Evolutionary conservation across 1,140 invertebrate species (phyloP), one percentile per base, ranked within the genome.

Genomic region (Zaprionus ghesquierei): DNA sequence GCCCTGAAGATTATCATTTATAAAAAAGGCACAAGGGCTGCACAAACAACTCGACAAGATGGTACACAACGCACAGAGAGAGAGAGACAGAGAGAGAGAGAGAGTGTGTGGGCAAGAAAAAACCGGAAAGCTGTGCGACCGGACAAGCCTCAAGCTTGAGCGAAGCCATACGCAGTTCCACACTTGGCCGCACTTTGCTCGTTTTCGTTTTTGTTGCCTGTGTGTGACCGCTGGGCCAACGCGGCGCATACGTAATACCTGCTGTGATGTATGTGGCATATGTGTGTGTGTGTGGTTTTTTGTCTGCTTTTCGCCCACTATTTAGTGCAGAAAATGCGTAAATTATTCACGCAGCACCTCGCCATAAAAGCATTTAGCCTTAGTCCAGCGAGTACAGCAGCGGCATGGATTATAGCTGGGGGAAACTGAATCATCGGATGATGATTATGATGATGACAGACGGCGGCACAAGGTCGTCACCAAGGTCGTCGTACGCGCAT

Each of bases 241-340:
- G 41, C 50, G 63, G 20, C 55, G 69, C 50, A 73, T 69, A 73
- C 64, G 64, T 61, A 73, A 73, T 73, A 49, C 23, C 49, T 22
- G 44, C 10, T 50, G 23, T 13, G 20, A 33, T 50, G 51, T 38
- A 25, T 22, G 23, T 38, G 71, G 33, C 49, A 63, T 69, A 51
- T 56, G 65, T 38, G 44, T 56, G 56, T 56, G 65, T 38, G 44
- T 56, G 41, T 18, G 53, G 29, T 4, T 13, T 35, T 35, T 35
- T 51, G 27, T 55, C 49, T 49, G 31, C 15, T 41, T 46, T 56
- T 76, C 79, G 79, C 70, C 82, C 69, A 71, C 79, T 82, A 89
- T 89, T 87, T 79, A 82, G 84, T 79, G 69, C 84, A 81, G 69
- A 79, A 89, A 87, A 89, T 89, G 71, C 62, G 69, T 79, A 77